These are phyloP conservation scores for Atta colombica DNA, from an alignment of 1,140 invertebrate genomes.

Conservation along the genomic window DNA sequence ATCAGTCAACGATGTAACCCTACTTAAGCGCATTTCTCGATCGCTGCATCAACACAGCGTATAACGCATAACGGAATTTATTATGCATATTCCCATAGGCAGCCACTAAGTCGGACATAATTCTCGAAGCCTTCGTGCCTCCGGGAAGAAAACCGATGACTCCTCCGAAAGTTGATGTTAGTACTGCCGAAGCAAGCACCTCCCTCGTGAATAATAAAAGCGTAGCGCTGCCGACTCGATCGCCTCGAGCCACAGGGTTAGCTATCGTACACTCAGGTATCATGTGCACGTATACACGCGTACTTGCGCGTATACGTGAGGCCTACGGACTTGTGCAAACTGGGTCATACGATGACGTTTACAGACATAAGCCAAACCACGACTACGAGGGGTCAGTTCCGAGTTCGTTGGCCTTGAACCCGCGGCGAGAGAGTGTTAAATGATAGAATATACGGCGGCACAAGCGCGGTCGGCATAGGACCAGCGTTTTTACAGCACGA, in stretches of 20 bases:
- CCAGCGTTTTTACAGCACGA: conserved; percentile 33
- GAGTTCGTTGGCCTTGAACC: conserved; percentile 62
- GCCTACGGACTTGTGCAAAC: conserved; percentile 33
- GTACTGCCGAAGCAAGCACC: conserved; percentile 43
- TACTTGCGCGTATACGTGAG: not conserved
- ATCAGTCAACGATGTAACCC: not conserved
- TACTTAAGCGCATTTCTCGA: not conserved
- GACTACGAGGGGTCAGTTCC: conserved; percentile 29
- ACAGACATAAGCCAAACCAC: conserved; percentile 44
- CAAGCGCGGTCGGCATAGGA: not conserved
- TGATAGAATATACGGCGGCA: no score
- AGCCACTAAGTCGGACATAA: not conserved
- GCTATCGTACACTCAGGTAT: not conserved
- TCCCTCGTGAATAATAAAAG: conserved; percentile 60
- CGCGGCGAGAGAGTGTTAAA: conserved; percentile 10
- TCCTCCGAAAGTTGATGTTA: conserved; percentile 49
- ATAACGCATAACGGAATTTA: conserved; percentile 4
- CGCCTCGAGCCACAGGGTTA: conserved; percentile 31
- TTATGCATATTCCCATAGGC: not conserved
- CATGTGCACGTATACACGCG: not conserved
- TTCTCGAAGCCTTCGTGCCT: not conserved
- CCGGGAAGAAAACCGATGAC: conserved; percentile 46
- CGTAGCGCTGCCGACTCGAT: conserved; percentile 42
- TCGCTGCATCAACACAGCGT: not conserved
- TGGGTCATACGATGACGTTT: conserved; percentile 58